Percentiles rank a stretch among this genome's conserved stretches.
Conservation (phyloP, 53 echinoderm and acorn worm species). For the Arbacia lixula region DNA sequence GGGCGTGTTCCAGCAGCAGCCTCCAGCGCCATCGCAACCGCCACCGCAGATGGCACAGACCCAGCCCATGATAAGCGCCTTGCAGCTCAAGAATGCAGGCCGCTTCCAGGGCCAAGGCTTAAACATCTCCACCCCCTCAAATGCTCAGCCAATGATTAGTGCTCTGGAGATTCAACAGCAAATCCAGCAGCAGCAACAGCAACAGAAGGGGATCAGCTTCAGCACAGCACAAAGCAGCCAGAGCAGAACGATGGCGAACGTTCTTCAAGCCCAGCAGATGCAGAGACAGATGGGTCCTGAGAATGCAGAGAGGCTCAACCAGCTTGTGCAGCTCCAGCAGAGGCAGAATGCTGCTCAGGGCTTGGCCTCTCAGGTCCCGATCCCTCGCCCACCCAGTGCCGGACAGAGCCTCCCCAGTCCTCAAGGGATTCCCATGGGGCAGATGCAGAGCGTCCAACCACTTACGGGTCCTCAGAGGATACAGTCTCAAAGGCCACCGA, state of each 20-base stretch:
- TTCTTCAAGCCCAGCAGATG: slow-evolving; percentile 24
- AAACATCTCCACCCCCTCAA: neutral
- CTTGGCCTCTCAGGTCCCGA: neutral
- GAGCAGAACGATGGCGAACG: slow-evolving; percentile 14
- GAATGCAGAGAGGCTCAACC: neutral
- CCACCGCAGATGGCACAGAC: neutral
- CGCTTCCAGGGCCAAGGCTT: neutral
- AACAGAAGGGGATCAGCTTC: neutral
- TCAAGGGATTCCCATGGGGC: neutral
- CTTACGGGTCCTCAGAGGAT: neutral
- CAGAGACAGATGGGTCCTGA: slow-evolving; percentile 35
- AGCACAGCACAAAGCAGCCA: too few species aligned
- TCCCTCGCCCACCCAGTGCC: slow-evolving; percentile 19
- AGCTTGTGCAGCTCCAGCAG: slow-evolving; percentile 25
- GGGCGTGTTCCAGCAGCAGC: neutral
- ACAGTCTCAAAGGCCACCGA: too few species aligned
- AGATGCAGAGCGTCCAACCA: neutral
- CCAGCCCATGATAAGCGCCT: slow-evolving; percentile 34
- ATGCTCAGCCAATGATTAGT: slow-evolving; percentile 29
- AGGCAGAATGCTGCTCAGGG: slow-evolving; percentile 4
- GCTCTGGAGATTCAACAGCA: slow-evolving; percentile 51
- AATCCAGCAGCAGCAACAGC: slow-evolving; percentile 48
- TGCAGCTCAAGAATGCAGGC: slow-evolving; percentile 25
- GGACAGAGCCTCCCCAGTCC: slow-evolving; percentile 33
- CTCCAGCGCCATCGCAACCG: too few species aligned